Evolutionary conservation across 2,888 invertebrate genomes (phyloP).

Genomic region (Hydrotaea cyrtoneurina): DNA sequence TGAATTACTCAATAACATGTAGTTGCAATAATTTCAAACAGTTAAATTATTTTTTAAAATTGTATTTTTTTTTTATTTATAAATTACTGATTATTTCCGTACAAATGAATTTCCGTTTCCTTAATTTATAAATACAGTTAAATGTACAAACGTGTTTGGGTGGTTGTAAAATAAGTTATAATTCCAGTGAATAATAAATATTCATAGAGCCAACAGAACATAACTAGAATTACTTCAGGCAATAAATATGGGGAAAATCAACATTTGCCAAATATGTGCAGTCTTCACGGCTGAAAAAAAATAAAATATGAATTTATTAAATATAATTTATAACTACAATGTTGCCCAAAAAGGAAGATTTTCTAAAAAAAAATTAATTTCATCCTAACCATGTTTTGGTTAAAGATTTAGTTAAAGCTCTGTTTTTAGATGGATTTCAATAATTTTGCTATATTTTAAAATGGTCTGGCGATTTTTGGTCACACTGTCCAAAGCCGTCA

Average conservation of each 20-base stretch:
- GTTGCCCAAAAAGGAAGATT: too few relatives aligned
- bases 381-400: too few relatives aligned
- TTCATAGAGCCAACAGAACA: neutral
- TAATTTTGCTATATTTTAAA: too few relatives aligned
- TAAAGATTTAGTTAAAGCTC: neutral
- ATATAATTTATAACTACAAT: too few relatives aligned
- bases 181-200: neutral
- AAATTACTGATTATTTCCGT: conserved; percentile 1
- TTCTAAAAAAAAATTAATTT: too few relatives aligned
- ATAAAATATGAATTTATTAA: too few relatives aligned
- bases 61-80: neutral
- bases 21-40: neutral
- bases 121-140: neutral
- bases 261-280: neutral
- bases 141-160: neutral
- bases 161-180: neutral
- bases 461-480: too few relatives aligned
- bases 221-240: too few relatives aligned
- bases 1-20: neutral
- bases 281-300: too few relatives aligned
- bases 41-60: neutral
- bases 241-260: neutral
- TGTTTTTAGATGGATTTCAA: too few relatives aligned
- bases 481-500: neutral
- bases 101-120: conserved; percentile 1